These are phyloP conservation scores for Agonopterix alstromeriana DNA, from an alignment of 2,888 invertebrate genomes.

Conservation along the genomic window DNA sequence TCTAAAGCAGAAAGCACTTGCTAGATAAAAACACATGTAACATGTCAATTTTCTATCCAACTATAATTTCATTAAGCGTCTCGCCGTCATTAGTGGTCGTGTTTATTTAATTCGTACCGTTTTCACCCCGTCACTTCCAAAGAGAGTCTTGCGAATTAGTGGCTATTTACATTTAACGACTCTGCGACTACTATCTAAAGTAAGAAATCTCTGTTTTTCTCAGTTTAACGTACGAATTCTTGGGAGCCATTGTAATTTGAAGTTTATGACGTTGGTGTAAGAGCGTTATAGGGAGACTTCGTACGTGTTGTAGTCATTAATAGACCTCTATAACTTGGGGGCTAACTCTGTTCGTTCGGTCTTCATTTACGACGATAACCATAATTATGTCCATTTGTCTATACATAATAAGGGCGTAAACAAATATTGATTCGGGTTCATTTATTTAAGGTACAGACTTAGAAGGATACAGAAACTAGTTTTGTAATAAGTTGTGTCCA, in stretches of 20 bases:
- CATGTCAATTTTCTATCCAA: too few relatives aligned
- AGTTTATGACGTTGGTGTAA: too few relatives aligned
- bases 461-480: too few relatives aligned
- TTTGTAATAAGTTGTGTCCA: too few relatives aligned
- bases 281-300: too few relatives aligned
- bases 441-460: too few relatives aligned
- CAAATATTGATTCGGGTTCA: too few relatives aligned
- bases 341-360: neutral
- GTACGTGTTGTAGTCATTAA: neutral
- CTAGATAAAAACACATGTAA: too few relatives aligned
- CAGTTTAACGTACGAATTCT: neutral
- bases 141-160: neutral
- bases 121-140: slow-evolving; percentile 5
- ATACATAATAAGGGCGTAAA: too few relatives aligned
- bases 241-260: too few relatives aligned
- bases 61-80: slow-evolving; percentile 2
- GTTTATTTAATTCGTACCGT: slow-evolving; percentile 2
- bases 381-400: neutral
- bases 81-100: slow-evolving; percentile 6
- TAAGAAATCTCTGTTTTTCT: slow-evolving; percentile 9
- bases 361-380: slow-evolving; percentile 3
- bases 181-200: slow-evolving; percentile 4
- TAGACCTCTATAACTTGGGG: neutral
- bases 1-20: too few relatives aligned
- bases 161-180: slow-evolving; percentile 9